These are phyloP conservation scores for Stegostoma tigrinum DNA, from an alignment of 2,113 vertebrate genomes.

Conservation along the genomic window DNA sequence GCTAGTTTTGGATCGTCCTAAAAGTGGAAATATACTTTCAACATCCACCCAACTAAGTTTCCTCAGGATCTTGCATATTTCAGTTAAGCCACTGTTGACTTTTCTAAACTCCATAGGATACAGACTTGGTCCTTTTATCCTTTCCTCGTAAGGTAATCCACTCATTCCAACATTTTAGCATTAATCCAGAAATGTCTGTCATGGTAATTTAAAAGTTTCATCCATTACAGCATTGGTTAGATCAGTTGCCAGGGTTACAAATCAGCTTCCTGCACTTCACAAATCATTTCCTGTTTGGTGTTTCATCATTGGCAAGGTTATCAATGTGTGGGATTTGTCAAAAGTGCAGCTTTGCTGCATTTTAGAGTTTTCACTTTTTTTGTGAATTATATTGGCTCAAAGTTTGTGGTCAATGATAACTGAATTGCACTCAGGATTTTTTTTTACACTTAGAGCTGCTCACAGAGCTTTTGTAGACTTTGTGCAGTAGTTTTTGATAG, in stretches of 20 bases:
- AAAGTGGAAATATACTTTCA: too few relatives aligned
- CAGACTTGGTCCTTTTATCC: too few relatives aligned
- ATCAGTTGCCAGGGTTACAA: background rate
- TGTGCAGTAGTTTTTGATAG: too few relatives aligned
- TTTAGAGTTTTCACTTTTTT: background rate
- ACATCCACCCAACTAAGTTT: too few relatives aligned
- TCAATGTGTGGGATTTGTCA: background rate
- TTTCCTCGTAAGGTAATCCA: too few relatives aligned
- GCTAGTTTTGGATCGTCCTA: too few relatives aligned
- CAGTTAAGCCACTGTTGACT: too few relatives aligned
- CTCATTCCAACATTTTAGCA: background rate
- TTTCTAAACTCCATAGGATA: too few relatives aligned
- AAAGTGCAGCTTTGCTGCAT: background rate
- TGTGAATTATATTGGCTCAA: background rate
- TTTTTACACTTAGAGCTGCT: background rate
- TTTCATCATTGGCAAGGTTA: conserved; percentile 25
- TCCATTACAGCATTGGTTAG: background rate
- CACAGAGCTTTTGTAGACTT: background rate
- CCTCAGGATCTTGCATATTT: too few relatives aligned
- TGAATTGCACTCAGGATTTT: background rate
- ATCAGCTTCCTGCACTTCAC: background rate
- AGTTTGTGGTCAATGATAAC: background rate
- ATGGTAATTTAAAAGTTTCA: background rate
- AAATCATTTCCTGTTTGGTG: background rate
- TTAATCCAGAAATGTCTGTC: background rate